Evolutionary conservation across 2,888 invertebrate genomes (phyloP).

Genomic region (Lydus trimaculatus): DNA sequence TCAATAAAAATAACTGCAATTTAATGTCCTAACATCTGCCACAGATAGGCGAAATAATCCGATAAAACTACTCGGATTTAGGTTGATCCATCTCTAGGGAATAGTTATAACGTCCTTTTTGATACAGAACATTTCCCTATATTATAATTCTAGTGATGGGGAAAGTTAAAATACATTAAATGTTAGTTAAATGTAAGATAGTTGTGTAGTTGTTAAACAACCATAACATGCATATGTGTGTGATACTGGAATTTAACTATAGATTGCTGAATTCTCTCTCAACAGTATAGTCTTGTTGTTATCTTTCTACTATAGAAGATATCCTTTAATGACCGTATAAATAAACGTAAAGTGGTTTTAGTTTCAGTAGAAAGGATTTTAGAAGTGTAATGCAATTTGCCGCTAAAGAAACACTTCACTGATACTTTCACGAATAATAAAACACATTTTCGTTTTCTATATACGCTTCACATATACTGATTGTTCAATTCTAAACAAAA

Average conservation of each 20-base stretch:
- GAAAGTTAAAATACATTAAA: slow-evolving; percentile 28
- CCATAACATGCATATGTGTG: not conserved
- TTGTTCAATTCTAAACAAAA: not conserved
- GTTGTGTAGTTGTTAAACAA: not conserved
- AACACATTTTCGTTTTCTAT: not conserved
- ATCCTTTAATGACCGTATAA: slow-evolving; percentile 36
- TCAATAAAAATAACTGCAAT: slow-evolving; percentile 47
- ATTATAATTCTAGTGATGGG: slow-evolving; percentile 18
- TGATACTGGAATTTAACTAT: slow-evolving; percentile 8
- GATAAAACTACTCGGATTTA: slow-evolving; percentile 34
- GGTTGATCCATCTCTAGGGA: slow-evolving; percentile 35
- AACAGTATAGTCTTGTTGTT: slow-evolving; percentile 14
- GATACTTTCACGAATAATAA: not conserved
- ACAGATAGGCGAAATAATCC: slow-evolving; percentile 42
- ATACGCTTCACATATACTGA: too few species aligned
- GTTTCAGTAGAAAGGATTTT: slow-evolving; percentile 34
- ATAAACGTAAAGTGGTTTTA: slow-evolving; percentile 38
- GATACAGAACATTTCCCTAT: slow-evolving; percentile 18
- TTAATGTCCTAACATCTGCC: slow-evolving; percentile 48
- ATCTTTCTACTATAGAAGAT: slow-evolving; percentile 19
- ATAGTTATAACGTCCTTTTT: slow-evolving; percentile 35
- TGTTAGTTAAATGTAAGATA: slow-evolving; percentile 24
- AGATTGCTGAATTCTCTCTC: not conserved
- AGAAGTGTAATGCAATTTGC: slow-evolving; percentile 41
- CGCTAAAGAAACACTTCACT: slow-evolving; percentile 30